phyloP scores from a whole-genome alignment of 2,113 vertebrate species.

The Anguilla japonica region DNA sequence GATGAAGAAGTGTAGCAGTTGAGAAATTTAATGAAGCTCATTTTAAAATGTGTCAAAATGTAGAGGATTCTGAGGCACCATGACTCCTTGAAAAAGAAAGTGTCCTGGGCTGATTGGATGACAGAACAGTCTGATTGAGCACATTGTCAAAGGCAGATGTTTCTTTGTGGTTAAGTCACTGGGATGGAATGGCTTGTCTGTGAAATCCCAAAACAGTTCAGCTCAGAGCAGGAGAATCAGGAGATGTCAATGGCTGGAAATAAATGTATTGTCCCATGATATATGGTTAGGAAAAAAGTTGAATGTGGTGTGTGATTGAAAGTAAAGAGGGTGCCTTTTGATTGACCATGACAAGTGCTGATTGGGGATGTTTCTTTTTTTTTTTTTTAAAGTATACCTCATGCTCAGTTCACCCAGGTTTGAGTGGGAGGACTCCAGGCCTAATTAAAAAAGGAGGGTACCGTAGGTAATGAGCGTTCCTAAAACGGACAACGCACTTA shows the following conservation, averaged over 20 bases:
- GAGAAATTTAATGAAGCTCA: slow-evolving; percentile 53
- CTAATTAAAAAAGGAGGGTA: not conserved
- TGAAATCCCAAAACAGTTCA: slow-evolving; percentile 62
- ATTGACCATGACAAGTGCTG: not conserved
- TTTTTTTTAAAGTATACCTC: not conserved
- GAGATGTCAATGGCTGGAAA: slow-evolving; percentile 49
- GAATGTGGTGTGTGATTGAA: slow-evolving; percentile 41
- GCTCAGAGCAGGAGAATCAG: slow-evolving; percentile 63
- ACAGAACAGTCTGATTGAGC: slow-evolving; percentile 64
- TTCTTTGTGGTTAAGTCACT: slow-evolving; percentile 20
- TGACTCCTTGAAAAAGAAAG: slow-evolving; percentile 55
- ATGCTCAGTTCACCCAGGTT: not conserved
- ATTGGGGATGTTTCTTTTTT: slow-evolving; percentile 10
- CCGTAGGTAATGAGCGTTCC: not conserved
- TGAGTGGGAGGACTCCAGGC: not conserved
- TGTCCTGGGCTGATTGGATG: slow-evolving; percentile 68
- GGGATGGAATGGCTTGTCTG: slow-evolving; percentile 48
- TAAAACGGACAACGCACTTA: not conserved
- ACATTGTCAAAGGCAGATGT: slow-evolving; percentile 32
- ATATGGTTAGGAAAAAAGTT: slow-evolving; percentile 48
- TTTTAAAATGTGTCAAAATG: slow-evolving; percentile 51
- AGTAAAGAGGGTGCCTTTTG: not conserved
- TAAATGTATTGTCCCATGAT: slow-evolving; percentile 67
- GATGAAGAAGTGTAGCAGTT: slow-evolving; percentile 31
- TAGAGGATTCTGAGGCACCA: slow-evolving; percentile 38